phyloP scores from a whole-genome alignment of 2,797 vertebrate genomes.

The Otus scops region DNA sequence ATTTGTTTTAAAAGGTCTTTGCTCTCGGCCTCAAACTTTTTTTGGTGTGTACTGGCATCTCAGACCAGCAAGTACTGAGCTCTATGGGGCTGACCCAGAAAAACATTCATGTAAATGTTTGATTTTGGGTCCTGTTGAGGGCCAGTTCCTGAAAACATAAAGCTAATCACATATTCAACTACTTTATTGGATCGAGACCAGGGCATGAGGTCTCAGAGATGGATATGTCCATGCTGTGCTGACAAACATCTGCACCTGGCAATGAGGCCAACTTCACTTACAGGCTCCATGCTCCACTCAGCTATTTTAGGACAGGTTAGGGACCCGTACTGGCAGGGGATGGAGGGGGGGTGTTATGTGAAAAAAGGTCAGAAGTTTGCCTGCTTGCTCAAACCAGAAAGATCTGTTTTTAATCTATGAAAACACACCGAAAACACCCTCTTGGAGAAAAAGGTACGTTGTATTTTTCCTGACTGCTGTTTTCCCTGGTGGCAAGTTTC shows the following conservation, averaged over 20 bases:
- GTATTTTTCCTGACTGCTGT: background rate
- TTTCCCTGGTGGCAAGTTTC: conserved; percentile 24
- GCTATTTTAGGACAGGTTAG: conserved; percentile 17
- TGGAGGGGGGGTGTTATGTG: background rate
- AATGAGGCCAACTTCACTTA: background rate
- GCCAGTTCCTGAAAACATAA: background rate
- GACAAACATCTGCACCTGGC: background rate
- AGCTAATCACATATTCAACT: background rate
- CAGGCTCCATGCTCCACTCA: background rate
- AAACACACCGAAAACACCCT: conserved; percentile 9
- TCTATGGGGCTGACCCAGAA: background rate
- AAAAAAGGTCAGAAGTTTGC: conserved; percentile 52
- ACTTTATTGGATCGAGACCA: background rate
- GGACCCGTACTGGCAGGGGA: background rate
- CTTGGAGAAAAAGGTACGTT: conserved; percentile 2
- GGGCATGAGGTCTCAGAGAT: background rate
- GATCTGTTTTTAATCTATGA: conserved; percentile 39
- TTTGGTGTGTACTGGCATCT: background rate
- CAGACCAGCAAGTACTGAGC: background rate
- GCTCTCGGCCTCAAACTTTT: background rate
- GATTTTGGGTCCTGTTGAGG: background rate
- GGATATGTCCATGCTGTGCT: fast-evolving
- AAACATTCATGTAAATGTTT: background rate
- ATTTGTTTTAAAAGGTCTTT: background rate
- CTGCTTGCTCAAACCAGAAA: conserved; percentile 7